phyloP scores from a whole-genome alignment of 2,888 invertebrate genomes.

The Drosophila algonquin region DNA sequence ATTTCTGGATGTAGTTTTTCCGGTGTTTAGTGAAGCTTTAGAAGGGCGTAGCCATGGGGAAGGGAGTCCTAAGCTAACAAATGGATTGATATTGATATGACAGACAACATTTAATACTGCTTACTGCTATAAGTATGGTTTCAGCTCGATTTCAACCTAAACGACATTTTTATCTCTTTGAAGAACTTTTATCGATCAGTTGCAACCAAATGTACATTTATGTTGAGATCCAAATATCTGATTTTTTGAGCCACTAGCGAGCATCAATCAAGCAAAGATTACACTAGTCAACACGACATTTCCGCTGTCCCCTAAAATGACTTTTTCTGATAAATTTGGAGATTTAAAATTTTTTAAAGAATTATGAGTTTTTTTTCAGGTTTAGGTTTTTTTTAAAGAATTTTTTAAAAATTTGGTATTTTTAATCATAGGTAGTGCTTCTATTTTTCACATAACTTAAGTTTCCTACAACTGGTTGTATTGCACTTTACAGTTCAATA shows the following conservation, averaged over 20 bases:
- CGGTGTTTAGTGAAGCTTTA: not conserved
- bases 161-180: not conserved
- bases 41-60: not conserved
- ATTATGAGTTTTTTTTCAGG: too few species aligned
- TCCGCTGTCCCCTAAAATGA: too few species aligned
- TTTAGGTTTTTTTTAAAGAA: too few species aligned
- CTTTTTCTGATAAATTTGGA: too few species aligned
- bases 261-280: not conserved
- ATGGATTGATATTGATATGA: not conserved
- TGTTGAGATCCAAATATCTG: not conserved
- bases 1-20: not conserved
- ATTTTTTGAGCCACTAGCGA: not conserved
- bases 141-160: not conserved
- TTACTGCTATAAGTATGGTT: not conserved
- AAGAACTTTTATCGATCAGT: not conserved
- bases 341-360: too few species aligned
- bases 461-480: too few species aligned
- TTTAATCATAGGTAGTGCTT: too few species aligned
- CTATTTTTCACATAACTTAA: too few species aligned
- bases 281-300: too few species aligned
- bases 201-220: not conserved
- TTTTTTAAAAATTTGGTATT: too few species aligned
- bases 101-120: not conserved
- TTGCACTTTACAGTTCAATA: too few species aligned
- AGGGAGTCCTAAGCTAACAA: not conserved